Base-by-base conservation (phyloP, 2,888 invertebrate species). In the Gymnocheta viridis region DNA sequence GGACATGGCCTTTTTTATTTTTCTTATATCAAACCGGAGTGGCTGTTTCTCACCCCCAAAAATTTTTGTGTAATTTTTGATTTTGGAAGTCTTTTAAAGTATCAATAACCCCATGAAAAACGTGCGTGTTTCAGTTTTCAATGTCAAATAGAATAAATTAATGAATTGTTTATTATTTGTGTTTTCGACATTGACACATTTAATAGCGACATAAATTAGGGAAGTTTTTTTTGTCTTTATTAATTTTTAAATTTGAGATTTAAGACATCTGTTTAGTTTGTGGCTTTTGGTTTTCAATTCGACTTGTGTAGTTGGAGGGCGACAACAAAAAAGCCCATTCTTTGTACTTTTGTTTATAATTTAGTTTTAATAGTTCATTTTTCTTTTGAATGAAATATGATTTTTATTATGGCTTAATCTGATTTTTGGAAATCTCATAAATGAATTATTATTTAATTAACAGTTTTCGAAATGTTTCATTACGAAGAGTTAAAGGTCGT, bases 191-290 rank as follows among this genome's bases (percentile, higher is more conserved):
- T 56, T 74, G 62, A 74, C 69, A 64, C 44, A 81, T 64, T 54
- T 73, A 38, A n/a, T 60, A 35, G 4, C 14, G 12, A 17, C 10
- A n/a, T 5, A 14, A 32, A 19, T 62, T 54, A 32, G 67, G 41
- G 49, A 35, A 4, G 38, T 69, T 56, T 62, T 9, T 32, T 41
- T 74, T 49, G 22, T 41, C 1, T 41, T 38, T 49, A 54, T 54
- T 27, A n/a, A 19, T 47, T 79, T 70, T 70, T 38, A 54, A 73
- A 14, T 64, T 72, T 85, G 85, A 19, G 79, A 82, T 60, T 67
- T 76, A 14, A 12, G 66, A 76, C 85, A 85, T 49, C 79, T 85
- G 85, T 47, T 3, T 19, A 2, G 27, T 27, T 47, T 77, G 24
- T 9, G 29, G 19, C 19, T 44, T 22, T 32, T 47, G 32, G 9